Evolutionary conservation across 2,113 vertebrate genomes (phyloP).

Genomic region (Chloropsis hardwickii): DNA sequence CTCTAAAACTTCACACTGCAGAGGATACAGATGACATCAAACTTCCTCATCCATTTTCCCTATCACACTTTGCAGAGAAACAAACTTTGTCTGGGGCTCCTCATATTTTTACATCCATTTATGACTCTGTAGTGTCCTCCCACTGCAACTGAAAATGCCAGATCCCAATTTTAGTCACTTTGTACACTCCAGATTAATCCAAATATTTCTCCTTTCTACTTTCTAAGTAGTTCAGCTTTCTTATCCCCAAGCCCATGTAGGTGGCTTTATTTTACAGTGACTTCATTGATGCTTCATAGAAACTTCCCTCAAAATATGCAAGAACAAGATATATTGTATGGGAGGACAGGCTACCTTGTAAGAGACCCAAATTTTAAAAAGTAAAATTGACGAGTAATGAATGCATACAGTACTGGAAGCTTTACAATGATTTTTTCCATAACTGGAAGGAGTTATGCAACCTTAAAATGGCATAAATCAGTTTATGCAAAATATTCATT

Average conservation of each 20-base stretch:
- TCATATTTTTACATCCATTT: background rate
- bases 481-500: conserved; percentile 1
- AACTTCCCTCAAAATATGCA: background rate
- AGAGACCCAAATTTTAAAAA: background rate
- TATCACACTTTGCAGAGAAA: background rate
- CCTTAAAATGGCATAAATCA: background rate
- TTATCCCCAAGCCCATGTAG: background rate
- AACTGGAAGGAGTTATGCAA: background rate
- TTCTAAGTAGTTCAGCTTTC: background rate
- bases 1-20: background rate
- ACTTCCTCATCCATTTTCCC: background rate
- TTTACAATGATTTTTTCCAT: background rate
- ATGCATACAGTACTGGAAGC: background rate
- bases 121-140: background rate
- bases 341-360: background rate
- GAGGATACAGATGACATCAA: background rate
- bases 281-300: background rate
- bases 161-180: background rate
- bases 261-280: background rate
- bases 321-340: background rate
- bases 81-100: background rate
- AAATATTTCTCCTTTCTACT: background rate
- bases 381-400: background rate
- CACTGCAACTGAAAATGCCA: background rate
- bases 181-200: background rate